Evolutionary conservation across 2,797 vertebrate species (phyloP), one percentile per base, ranked within the genome.

Genomic region (Serranus cabrilla): DNA sequence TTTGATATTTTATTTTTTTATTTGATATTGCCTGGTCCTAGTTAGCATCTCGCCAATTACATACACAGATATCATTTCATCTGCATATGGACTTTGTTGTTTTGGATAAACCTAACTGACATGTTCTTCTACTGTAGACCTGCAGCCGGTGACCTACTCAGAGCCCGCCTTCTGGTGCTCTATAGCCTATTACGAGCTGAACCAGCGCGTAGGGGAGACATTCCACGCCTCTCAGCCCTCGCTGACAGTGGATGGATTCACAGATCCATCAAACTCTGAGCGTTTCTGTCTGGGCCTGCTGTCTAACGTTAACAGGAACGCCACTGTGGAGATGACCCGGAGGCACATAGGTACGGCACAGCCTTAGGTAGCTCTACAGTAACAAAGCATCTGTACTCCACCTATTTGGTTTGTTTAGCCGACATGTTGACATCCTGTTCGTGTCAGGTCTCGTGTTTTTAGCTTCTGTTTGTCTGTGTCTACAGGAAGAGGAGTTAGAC

Each of bases 91-190:
- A 13, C 21, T 39, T 13, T 49, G 27, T 52, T 52, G 9, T 11
- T 2, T 54, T 17, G 20, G 13, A 20, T 56, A 13, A 40, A 34
- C 56, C 27, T 57, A 0, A 23, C 66, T 74, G 27, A 50, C 17
- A 1, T n/a, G 7, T 51, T 47, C 31, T 42, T 61, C 25, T 69
- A 0, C 69, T 71, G n/a, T 50, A 98, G 98, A 99, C 92, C 94
- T 99, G 83, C 98, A 99, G 86, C 98, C 98, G 13, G 98, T 99
- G 89, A 99, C 98, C 72, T 99, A 99, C 80, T 99, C 97, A 0
- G 98, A 99, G 90, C 98, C 98, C 34, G 98, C 98, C 0, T 99
- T 99, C 93, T 99, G 98, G 98, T 99, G 98, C 94, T 99, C 98
- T 49, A 99, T 99, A 97, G 97, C 98, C 0, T 99, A 99, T 92